Evolutionary conservation across 1,140 invertebrate species (phyloP), one percentile per base, ranked within the genome.

Genomic region (Agraylea sexmaculata): DNA sequence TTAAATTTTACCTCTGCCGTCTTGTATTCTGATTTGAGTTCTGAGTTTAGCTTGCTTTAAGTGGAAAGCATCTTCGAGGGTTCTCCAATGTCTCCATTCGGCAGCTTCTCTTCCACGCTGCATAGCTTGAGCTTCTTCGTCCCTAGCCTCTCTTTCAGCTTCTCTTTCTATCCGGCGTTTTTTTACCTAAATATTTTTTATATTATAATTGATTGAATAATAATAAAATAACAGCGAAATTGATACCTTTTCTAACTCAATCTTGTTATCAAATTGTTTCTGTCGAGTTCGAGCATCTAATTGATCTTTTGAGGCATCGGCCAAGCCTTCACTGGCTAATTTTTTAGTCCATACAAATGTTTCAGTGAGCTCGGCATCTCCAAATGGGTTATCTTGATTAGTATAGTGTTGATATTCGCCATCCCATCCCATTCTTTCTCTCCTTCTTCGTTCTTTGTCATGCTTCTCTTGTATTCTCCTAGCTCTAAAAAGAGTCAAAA

Each of bases 331-430:
- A 53, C 94, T 92, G 47, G 92, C 82, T 21, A 97, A 66, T 61
- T 99, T 99, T 59, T 98, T 98, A 1, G 73, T 73, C 95, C 95
- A 99, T 3, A 95, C 84, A 69, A 99, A 99, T 0, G 88, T 90
- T 13, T 68, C 53, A 10, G 64, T 66, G 5, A 98, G 70, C 59
- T 91, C 89, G 8, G 83, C 86, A 73, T 99, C 95, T 2, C 95
- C 94, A 68, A 98, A 99, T 1, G 95, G 95, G 70, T 99, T 99
- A 59, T 98, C 93, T 16, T 83, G 83, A 64, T 99, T 96, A 8
- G 93, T 97, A 55, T 98, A 99, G 51, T 91, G 89, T 15, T 89
- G 69, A 58, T 94, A 92, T 59, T 95, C 90, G 50, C 87, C 87
- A 64, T 94, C 89, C 90, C 89, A 95, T 2, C 91, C 90, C 87